A percentile compares a stretch with the other conserved stretches of the same genome.
phyloP scores from a whole-genome alignment of 2,888 invertebrate species.

The Heliconius charithonia region DNA sequence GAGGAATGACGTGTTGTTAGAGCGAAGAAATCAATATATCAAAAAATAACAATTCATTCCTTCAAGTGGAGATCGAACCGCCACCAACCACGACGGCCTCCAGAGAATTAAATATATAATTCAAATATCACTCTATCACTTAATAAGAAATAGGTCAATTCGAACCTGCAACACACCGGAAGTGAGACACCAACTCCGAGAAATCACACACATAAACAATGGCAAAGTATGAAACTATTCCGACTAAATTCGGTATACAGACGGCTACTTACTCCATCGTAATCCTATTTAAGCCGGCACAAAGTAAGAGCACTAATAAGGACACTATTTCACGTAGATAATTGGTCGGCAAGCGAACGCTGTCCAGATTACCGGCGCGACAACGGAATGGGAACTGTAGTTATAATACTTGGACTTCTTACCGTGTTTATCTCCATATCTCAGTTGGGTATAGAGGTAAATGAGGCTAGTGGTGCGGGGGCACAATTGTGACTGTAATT shows the following conservation, averaged over 20 bases:
- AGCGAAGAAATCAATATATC: too few relatives aligned
- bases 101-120: too few relatives aligned
- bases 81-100: too few relatives aligned
- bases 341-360: constrained; percentile 72
- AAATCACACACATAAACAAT: constrained; percentile 27
- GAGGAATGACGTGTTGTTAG: too few relatives aligned
- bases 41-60: too few relatives aligned
- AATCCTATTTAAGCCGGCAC: constrained; percentile 74
- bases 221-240: constrained; percentile 46
- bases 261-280: constrained; percentile 71
- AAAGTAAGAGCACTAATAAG: constrained; percentile 77
- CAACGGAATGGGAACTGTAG: constrained; percentile 57
- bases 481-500: too few relatives aligned
- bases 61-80: too few relatives aligned
- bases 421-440: constrained; percentile 20
- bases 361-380: constrained; percentile 64
- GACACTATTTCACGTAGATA: constrained; percentile 79
- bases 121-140: too few relatives aligned
- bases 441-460: background rate
- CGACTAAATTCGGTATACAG: constrained; percentile 58
- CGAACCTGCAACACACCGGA: too few relatives aligned
- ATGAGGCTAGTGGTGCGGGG: too few relatives aligned
- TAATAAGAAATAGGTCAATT: too few relatives aligned
- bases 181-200: too few relatives aligned
- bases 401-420: constrained; percentile 50